These are phyloP conservation scores for Holotrichia oblita DNA, from an alignment of 1,140 invertebrate genomes.

Conservation along the genomic window DNA sequence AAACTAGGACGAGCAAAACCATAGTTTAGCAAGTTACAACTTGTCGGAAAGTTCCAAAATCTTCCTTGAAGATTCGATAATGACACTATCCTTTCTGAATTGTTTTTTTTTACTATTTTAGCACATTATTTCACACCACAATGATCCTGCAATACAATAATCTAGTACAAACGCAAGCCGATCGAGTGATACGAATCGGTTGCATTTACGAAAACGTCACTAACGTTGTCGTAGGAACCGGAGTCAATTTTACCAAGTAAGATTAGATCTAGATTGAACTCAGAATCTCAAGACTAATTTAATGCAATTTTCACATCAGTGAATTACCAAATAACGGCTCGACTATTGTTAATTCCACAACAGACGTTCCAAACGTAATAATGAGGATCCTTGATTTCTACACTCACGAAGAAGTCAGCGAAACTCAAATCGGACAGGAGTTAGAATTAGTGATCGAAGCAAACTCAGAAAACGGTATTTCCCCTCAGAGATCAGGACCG, in stretches of 20 bases:
- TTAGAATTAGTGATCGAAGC: conserved; percentile 57
- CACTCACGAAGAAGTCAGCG: conserved; percentile 54
- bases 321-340: conserved; percentile 49
- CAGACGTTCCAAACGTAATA: conserved; percentile 51
- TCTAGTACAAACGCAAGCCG: conserved; percentile 72
- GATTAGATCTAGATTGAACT: not conserved
- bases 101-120: conserved; percentile 37
- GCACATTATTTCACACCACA: conserved; percentile 70
- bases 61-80: too few species aligned
- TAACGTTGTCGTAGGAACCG: conserved; percentile 57
- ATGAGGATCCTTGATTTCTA: conserved; percentile 57
- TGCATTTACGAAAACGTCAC: conserved; percentile 64
- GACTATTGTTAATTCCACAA: conserved; percentile 51
- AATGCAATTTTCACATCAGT: conserved; percentile 36
- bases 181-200: conserved; percentile 71
- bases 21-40: too few species aligned
- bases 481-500: not conserved
- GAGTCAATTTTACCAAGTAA: conserved; percentile 58
- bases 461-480: conserved; percentile 51
- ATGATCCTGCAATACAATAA: conserved; percentile 74
- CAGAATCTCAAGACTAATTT: not conserved
- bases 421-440: conserved; percentile 59
- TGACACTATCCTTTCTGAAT: too few species aligned
- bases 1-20: too few species aligned
- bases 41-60: too few species aligned